Conservation (phyloP, 2,113 vertebrate genomes). For the Archilochus colubris region DNA sequence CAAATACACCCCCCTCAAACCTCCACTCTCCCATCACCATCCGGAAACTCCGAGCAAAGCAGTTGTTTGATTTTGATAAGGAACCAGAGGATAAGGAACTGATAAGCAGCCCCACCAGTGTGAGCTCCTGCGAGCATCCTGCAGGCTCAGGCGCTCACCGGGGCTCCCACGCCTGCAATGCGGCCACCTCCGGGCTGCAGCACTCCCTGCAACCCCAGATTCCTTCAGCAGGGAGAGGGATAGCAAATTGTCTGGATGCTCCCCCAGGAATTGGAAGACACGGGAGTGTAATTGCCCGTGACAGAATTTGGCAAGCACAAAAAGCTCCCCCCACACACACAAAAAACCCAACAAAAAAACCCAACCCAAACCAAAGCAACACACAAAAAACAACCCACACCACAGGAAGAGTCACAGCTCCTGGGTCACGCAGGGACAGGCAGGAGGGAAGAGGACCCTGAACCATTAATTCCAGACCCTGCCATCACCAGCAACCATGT, state of each 20-base stretch:
- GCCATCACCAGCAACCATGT: not conserved
- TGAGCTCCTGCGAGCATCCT: not conserved
- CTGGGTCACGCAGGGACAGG: not conserved
- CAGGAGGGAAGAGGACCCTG: not conserved
- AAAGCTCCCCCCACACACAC: too few species aligned
- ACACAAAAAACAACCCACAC: too few species aligned
- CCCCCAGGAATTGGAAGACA: not conserved
- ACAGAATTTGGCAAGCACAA: not conserved
- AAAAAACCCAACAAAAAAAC: too few species aligned
- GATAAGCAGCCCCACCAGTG: not conserved
- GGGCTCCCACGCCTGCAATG: not conserved
- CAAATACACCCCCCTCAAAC: not conserved
- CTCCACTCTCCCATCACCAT: fast-evolving
- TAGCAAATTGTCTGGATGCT: not conserved
- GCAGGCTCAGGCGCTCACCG: fast-evolving
- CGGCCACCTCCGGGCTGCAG: not conserved
- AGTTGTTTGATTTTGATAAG: not conserved
- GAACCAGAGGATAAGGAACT: fast-evolving
- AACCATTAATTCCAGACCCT: not conserved
- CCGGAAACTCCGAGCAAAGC: fast-evolving
- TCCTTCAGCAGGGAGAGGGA: not conserved
- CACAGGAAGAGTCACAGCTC: not conserved
- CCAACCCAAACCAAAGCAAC: too few species aligned
- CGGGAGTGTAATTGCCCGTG: fast-evolving
- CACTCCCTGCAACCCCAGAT: not conserved